phyloP scores from a whole-genome alignment of 2,888 invertebrate species.

The Volucella inanis region DNA sequence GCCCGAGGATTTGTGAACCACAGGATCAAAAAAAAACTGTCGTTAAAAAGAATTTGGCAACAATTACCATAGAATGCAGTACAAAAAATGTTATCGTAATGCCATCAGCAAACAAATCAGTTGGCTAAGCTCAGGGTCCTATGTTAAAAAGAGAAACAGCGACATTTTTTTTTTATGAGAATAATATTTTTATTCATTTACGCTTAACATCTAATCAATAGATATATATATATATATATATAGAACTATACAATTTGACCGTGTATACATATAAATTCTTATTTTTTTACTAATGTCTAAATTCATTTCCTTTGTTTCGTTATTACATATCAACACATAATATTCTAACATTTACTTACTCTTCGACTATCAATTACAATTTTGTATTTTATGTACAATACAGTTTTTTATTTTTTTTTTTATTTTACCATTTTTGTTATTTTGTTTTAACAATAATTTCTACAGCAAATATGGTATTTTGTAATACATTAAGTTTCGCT shows the following conservation, averaged over 20 bases:
- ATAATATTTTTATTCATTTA: slow-evolving; percentile 71
- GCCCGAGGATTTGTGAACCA: too few relatives aligned
- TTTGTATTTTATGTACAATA: slow-evolving; percentile 32
- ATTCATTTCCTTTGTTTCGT: slow-evolving; percentile 69
- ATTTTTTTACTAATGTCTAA: slow-evolving; percentile 43
- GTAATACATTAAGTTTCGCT: slow-evolving; percentile 40
- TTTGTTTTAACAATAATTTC: slow-evolving; percentile 50
- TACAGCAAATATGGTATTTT: slow-evolving; percentile 50
- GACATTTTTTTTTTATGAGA: slow-evolving; percentile 62
- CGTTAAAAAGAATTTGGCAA: too few relatives aligned
- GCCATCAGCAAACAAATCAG: too few relatives aligned
- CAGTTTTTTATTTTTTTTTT: slow-evolving; percentile 31
- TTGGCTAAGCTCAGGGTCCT: too few relatives aligned
- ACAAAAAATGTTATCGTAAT: too few relatives aligned
- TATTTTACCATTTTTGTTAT: not conserved
- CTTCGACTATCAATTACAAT: slow-evolving; percentile 64
- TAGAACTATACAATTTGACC: slow-evolving; percentile 68
- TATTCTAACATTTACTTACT: slow-evolving; percentile 50
- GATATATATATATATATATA: slow-evolving; percentile 47
- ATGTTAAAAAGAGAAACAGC: not conserved
- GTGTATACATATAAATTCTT: slow-evolving; percentile 71
- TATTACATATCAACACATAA: slow-evolving; percentile 65
- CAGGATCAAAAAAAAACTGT: too few relatives aligned
- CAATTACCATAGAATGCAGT: too few relatives aligned
- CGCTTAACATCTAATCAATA: slow-evolving; percentile 73